A percentile compares a stretch with the other conserved stretches of the same genome.
phyloP scores from a whole-genome alignment of 2,797 vertebrate species.

The Rhabdomys pumilio region DNA sequence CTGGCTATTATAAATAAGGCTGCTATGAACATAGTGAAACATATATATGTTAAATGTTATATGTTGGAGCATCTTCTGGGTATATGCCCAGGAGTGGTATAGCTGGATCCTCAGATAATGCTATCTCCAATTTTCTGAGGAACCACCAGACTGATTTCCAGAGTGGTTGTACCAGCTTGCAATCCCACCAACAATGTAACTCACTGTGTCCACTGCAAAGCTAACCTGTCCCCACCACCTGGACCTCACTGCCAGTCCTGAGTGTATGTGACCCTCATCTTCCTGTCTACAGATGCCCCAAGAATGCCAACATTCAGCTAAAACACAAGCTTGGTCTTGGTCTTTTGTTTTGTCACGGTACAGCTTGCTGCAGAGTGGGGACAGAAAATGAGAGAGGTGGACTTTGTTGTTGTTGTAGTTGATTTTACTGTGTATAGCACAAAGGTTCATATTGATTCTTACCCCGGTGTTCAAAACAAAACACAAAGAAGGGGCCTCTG shows the following conservation, averaged over 20 bases:
- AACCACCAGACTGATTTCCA: no score
- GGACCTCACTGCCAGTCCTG: neutral
- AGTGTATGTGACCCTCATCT: accelerated
- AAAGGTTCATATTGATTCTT: neutral
- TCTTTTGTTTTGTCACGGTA: neutral
- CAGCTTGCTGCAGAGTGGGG: neutral
- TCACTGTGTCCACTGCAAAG: neutral
- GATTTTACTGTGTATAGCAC: neutral
- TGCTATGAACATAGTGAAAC: no score
- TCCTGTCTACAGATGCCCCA: neutral
- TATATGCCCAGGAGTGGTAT: no score
- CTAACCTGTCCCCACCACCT: neutral
- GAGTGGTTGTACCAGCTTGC: no score
- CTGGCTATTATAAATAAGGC: no score
- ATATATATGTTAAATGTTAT: no score
- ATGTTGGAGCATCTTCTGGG: no score
- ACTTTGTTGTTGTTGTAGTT: neutral
- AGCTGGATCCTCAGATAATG: no score
- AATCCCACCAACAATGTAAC: no score
- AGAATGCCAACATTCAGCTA: neutral
- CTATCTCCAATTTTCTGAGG: no score
- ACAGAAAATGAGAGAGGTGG: neutral
- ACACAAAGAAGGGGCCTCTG: neutral
- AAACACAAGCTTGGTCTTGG: neutral
- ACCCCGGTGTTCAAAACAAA: constrained; percentile 55